phyloP scores from a whole-genome alignment of 2,113 vertebrate genomes.

The Eolophus roseicapilla region DNA sequence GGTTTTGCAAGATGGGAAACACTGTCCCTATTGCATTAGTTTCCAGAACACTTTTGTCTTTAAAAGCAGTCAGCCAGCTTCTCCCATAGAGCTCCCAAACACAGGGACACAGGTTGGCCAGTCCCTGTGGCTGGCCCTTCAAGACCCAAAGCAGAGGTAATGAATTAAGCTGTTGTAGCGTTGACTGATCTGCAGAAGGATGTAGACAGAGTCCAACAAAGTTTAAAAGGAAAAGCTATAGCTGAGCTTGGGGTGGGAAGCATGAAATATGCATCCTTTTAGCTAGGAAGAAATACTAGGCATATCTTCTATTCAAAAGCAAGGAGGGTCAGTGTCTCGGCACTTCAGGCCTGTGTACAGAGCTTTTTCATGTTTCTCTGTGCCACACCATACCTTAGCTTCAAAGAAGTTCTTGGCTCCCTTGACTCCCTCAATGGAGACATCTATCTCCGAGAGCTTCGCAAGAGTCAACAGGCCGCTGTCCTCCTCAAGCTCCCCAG shows the following conservation, averaged over 20 bases:
- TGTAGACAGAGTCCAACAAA: background rate
- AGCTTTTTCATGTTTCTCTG: background rate
- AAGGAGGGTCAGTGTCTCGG: background rate
- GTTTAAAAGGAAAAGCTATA: background rate
- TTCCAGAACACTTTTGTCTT: background rate
- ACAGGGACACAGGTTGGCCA: background rate
- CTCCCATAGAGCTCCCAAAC: background rate
- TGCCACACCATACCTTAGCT: slow-evolving; percentile 83
- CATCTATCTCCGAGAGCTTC: slow-evolving; percentile 91
- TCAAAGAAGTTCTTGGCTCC: slow-evolving; percentile 96
- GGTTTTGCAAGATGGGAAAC: background rate
- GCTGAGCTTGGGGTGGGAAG: background rate
- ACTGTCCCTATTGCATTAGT: background rate
- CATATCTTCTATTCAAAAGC: background rate
- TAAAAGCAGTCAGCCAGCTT: background rate
- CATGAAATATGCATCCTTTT: background rate
- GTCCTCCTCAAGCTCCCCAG: slow-evolving; percentile 89
- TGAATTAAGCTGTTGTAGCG: background rate
- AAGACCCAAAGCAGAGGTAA: background rate
- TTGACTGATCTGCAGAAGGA: background rate
- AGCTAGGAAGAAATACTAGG: background rate
- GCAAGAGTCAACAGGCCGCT: slow-evolving; percentile 91
- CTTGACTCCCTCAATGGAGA: slow-evolving; percentile 89
- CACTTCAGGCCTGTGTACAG: background rate
- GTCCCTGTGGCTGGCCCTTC: background rate